Evolutionary conservation across 2,888 invertebrate species (phyloP).

Genomic region (Zygogramma bicolorata): DNA sequence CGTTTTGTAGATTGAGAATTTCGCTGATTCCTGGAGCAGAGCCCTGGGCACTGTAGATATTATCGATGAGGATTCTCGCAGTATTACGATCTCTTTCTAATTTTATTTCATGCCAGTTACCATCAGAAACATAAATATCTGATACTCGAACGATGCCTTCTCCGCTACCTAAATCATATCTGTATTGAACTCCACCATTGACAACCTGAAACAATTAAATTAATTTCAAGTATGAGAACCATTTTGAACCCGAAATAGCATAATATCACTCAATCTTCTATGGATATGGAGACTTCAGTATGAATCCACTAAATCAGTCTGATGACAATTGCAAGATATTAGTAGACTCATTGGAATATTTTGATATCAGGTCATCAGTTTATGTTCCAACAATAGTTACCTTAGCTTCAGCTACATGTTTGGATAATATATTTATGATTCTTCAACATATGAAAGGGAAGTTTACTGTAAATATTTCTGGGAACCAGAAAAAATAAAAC

Average conservation of each 20-base stretch:
- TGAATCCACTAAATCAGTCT: too few species aligned
- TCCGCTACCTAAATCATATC: conserved; percentile 93
- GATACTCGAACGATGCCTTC: conserved; percentile 85
- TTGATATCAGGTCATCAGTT: too few species aligned
- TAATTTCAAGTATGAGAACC: not conserved
- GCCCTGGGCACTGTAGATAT: conserved; percentile 78
- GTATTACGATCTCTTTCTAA: conserved; percentile 86
- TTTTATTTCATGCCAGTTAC: conserved; percentile 85
- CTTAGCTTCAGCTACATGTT: too few species aligned
- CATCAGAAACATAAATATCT: conserved; percentile 83
- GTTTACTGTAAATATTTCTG: too few species aligned
- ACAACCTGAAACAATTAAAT: conserved; percentile 69
- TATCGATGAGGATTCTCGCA: conserved; percentile 84
- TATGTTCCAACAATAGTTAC: too few species aligned
- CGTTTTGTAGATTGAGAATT: conserved; percentile 86
- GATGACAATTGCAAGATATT: too few species aligned
- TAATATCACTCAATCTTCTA: not conserved
- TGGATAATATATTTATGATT: too few species aligned
- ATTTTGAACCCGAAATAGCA: not conserved
- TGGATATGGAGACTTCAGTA: not conserved
- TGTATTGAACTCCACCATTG: conserved; percentile 88
- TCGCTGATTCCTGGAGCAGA: conserved; percentile 85
- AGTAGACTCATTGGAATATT: too few species aligned
- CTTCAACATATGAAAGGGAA: too few species aligned
- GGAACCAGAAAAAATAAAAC: too few species aligned